Base-by-base conservation (phyloP, 2,888 invertebrate species). In the Carabus problematicus region DNA sequence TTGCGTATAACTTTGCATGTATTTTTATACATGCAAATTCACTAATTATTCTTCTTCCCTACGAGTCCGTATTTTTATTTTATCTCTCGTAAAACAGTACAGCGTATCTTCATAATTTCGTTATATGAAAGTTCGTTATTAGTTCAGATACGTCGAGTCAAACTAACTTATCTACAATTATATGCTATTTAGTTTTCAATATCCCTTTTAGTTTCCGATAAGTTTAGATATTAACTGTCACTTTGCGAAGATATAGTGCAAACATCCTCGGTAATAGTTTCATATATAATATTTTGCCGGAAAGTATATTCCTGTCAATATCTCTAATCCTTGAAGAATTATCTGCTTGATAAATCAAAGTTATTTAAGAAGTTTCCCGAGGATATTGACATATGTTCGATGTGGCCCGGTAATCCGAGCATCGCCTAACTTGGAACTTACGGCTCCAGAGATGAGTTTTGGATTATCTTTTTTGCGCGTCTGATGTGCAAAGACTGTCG, bases 381-480 rank as follows among this genome's bases (percentile, higher is more conserved):
- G 18, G 59, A 58, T 66, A 66, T 66, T 66, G 64, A 66, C 64
- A 66, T 54, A 49, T 59, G 66, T 59, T 59, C 56, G 16, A 40
- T 16, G 56, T n/a, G 12, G 16, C 12, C 12, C 16, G 45, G 66
- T 66, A 66, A 66, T 49, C 66, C 66, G 41, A 8, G 64, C 29
- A n/a, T n/a, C n/a, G 59, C 49, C 58, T 29, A 56, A 49, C 66
- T 66, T 66, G 59, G 60, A 67, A 67, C 41, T 60, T 60, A 9
- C 8, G 29, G 67, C 42, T 49, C 42, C 41, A 60, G 42, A 67
- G 67, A 67, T 67, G 67, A 60, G 59, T 67, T 67, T 60, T 60
- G 67, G 67, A 60, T 67, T 60, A 67, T 67, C 42, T 67, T 67
- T 67, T 67, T 67, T 52, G 52, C 52, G n/a, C 56, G 12, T 39